phyloP scores from a whole-genome alignment of 2,888 invertebrate species.

The Andrena marginata region DNA sequence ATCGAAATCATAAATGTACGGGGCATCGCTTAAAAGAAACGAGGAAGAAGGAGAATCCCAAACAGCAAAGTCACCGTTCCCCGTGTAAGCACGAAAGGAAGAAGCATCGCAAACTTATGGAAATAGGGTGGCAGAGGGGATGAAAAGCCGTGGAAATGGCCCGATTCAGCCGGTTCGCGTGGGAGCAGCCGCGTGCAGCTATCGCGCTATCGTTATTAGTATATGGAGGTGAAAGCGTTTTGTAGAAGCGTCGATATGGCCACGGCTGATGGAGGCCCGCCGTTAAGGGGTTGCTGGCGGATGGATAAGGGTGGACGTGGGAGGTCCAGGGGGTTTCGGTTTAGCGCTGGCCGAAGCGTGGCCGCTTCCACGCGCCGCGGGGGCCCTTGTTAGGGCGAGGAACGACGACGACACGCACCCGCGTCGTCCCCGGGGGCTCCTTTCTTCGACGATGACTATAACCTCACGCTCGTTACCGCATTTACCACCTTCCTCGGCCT shows the following conservation, averaged over 20 bases:
- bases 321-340: slow-evolving; percentile 68
- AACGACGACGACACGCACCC: slow-evolving; percentile 72
- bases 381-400: slow-evolving; percentile 76
- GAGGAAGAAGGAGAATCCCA: background rate
- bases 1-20: background rate
- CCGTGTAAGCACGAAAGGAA: background rate
- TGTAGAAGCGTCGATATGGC: slow-evolving; percentile 78
- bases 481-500: slow-evolving; percentile 64
- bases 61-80: background rate
- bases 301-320: slow-evolving; percentile 49
- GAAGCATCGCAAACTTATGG: background rate
- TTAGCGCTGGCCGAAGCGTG: slow-evolving; percentile 75
- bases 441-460: slow-evolving; percentile 62
- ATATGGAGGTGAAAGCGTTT: slow-evolving; percentile 77
- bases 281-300: slow-evolving; percentile 65
- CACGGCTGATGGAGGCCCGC: slow-evolving; percentile 27
- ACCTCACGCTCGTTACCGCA: slow-evolving; percentile 72
- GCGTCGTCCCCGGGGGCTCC: slow-evolving; percentile 65
- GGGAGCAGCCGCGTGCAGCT: slow-evolving; percentile 79
- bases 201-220: slow-evolving; percentile 80
- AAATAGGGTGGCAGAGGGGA: background rate
- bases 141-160: background rate
- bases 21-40: background rate
- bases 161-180: slow-evolving; percentile 62
- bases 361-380: slow-evolving; percentile 71